Percentiles rank a stretch among this genome's conserved stretches.
Conservation (phyloP, 2,113 vertebrate genomes). For the Phalacrocorax brasilianus region DNA sequence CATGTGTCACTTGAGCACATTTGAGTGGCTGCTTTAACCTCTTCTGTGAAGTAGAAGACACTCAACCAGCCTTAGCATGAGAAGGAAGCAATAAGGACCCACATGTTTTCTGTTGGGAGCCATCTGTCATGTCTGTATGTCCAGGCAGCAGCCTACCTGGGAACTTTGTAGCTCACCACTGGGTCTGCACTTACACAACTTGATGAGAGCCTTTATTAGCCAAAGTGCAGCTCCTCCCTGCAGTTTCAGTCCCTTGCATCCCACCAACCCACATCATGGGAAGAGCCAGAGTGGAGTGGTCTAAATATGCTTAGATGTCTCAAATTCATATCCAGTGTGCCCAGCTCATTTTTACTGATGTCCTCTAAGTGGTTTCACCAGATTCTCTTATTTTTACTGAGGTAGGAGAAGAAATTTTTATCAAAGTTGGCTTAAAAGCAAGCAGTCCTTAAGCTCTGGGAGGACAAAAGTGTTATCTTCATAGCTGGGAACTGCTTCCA, state of each 20-base stretch:
- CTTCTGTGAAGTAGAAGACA: neutral
- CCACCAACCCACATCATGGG: neutral
- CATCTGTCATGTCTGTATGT: neutral
- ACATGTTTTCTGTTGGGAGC: neutral
- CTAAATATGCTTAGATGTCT: neutral
- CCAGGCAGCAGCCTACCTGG: neutral
- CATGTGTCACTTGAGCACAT: rapidly evolving
- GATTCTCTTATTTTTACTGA: neutral
- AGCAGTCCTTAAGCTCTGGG: neutral
- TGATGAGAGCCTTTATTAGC: neutral
- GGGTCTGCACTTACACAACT: rapidly evolving
- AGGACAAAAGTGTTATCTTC: neutral
- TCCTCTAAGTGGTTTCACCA: neutral
- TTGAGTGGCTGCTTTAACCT: neutral
- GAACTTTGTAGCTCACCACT: neutral
- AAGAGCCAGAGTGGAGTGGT: neutral
- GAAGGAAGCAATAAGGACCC: neutral
- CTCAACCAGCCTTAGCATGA: neutral
- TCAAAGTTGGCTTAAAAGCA: neutral
- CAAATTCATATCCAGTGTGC: neutral
- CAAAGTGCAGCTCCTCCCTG: neutral
- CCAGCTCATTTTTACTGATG: neutral
- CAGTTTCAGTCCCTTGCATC: neutral
- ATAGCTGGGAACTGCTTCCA: neutral
- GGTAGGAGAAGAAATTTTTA: neutral